Conservation (phyloP, 30 jellyfish, hydroid and myxozoan species). For the Aurelia aurita complex sp. Pacific region DNA sequence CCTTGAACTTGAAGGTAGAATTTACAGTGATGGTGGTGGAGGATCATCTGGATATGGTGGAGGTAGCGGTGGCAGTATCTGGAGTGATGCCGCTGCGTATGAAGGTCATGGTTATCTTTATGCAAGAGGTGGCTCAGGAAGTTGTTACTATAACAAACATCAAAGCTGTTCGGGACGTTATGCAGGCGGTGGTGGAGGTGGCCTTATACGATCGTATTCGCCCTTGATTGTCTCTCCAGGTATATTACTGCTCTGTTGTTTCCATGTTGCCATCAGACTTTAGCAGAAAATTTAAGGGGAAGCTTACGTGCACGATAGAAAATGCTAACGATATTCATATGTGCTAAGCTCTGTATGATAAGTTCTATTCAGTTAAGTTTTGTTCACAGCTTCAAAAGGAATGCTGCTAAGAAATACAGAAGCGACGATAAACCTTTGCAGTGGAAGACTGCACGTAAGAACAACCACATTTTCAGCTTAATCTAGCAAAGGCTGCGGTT, state of each 20-base stretch:
- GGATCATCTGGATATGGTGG: constrained; percentile 67
- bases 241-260: not conserved
- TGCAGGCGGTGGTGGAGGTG: constrained; percentile 82
- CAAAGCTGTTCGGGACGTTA: constrained; percentile 21
- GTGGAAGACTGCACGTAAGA: too few species aligned
- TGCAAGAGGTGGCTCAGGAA: constrained; percentile 71
- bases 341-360: too few species aligned
- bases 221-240: constrained; percentile 68
- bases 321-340: too few species aligned
- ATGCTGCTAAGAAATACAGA: too few species aligned
- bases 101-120: constrained; percentile 70
- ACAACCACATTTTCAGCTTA: too few species aligned
- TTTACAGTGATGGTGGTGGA: constrained; percentile 39
- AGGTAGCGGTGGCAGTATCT: constrained; percentile 68
- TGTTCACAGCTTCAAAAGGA: too few species aligned
- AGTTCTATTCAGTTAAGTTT: too few species aligned
- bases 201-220: constrained; percentile 54
- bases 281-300: too few species aligned
- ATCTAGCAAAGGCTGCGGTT: too few species aligned
- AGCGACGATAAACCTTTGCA: too few species aligned
- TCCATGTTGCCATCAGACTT: too few species aligned
- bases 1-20: constrained; percentile 62
- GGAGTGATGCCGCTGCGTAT: constrained; percentile 61
- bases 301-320: too few species aligned
- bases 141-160: constrained; percentile 25